Percentiles rank a stretch among this genome's conserved stretches.
Conservation (phyloP, 1,140 invertebrate species). For the Teleopsis dalmanni region DNA sequence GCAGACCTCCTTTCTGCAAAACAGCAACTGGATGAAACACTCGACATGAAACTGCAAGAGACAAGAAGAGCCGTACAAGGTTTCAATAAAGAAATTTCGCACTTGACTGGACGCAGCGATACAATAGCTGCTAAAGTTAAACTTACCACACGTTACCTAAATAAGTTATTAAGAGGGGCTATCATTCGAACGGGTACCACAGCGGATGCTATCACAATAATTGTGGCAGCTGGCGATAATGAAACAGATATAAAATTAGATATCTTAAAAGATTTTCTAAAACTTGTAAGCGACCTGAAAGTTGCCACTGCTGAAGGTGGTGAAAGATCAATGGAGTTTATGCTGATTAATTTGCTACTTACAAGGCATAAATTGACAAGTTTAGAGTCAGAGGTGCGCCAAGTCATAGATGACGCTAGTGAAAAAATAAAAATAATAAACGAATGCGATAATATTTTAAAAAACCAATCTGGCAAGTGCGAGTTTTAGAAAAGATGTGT, state of each 20-base stretch:
- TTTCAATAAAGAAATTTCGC: constrained; percentile 22
- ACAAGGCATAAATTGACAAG: constrained; percentile 21
- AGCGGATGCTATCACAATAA: neutral
- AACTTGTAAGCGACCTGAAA: constrained; percentile 18
- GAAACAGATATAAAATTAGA: constrained; percentile 8
- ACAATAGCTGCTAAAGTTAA: constrained; percentile 24
- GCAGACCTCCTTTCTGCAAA: constrained; percentile 2
- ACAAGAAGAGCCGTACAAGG: neutral
- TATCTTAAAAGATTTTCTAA: constrained; percentile 21
- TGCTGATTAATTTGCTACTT: constrained; percentile 24
- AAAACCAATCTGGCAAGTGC: too few relatives aligned
- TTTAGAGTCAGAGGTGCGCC: constrained; percentile 15
- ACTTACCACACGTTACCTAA: constrained; percentile 23
- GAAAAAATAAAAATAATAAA: too few relatives aligned
- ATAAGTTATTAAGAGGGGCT: constrained; percentile 24
- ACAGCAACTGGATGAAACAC: neutral
- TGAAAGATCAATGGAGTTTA: constrained; percentile 23
- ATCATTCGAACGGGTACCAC: neutral
- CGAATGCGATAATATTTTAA: too few relatives aligned
- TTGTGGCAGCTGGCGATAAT: neutral
- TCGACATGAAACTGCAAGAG: constrained; percentile 4
- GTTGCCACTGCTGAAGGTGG: constrained; percentile 11
- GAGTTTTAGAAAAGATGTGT: too few relatives aligned
- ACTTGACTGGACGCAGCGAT: constrained; percentile 26
- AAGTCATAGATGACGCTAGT: too few relatives aligned